A percentile compares a stretch with the other conserved stretches of the same genome.
phyloP scores from a whole-genome alignment of 2,113 vertebrate genomes.

The Eublepharis macularius region DNA sequence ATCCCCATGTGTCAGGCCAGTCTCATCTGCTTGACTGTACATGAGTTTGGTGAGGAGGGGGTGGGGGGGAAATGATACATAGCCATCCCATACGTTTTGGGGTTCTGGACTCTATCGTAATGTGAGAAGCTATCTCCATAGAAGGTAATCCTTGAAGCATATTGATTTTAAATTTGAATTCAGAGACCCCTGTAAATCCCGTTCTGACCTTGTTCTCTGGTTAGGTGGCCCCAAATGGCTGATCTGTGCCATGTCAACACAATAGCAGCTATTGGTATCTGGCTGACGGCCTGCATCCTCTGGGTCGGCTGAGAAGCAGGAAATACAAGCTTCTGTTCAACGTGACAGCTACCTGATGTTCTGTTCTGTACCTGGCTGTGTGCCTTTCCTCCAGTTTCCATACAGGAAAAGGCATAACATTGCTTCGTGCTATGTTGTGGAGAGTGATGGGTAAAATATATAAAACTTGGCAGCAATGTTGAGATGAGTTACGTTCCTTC shows the following conservation, averaged over 20 bases:
- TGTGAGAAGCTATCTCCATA: neutral
- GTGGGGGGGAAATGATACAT: too few species aligned
- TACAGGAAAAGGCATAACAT: neutral
- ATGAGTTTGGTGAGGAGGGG: too few species aligned
- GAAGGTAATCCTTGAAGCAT: neutral
- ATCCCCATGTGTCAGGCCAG: too few species aligned
- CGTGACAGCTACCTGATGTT: neutral
- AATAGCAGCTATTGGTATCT: neutral
- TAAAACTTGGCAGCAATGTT: fast-evolving
- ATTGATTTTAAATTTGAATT: neutral
- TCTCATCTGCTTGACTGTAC: too few species aligned
- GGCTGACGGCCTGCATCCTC: neutral
- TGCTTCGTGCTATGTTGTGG: neutral
- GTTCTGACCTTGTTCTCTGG: neutral
- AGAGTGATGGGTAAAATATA: neutral
- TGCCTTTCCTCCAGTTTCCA: fast-evolving
- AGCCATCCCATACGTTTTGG: neutral
- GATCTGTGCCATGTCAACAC: too few species aligned
- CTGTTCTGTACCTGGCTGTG: neutral
- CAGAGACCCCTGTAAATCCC: neutral
- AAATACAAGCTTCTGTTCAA: neutral
- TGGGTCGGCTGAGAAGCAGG: neutral
- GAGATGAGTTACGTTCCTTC: neutral
- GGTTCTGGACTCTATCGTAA: neutral
- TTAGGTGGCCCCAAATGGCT: neutral